Evolutionary conservation across 2,113 vertebrate genomes (phyloP), one percentile per base, ranked within the genome.

Genomic region (Phainopepla nitens): DNA sequence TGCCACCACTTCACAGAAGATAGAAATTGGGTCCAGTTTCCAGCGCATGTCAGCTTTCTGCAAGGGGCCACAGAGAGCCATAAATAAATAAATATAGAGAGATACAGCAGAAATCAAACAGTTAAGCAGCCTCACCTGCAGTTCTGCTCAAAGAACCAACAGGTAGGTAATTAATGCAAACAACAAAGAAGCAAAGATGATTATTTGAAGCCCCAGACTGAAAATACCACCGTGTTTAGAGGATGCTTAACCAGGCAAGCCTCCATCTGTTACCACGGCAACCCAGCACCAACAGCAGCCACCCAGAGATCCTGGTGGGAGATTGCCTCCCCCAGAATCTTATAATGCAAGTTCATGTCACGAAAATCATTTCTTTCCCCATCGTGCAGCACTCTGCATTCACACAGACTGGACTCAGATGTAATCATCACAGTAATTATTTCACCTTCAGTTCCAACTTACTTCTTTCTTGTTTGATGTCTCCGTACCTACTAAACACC

Each of bases 261-360:
- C 91, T 97, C 97, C 88, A 72, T 88, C 92, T 12, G 98, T 99
- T 98, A 90, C 99, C 98, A 96, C 96, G 95, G 98, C 97, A 99
- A 99, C 98, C 82, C 19, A 58, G 95, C 98, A 97, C 97, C 97
- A 98, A 85, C 95, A 15, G 60, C 92, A 97, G 95, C 94, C 42
- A 58, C 97, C 97, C 97, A 22, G 89, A 97, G 97, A 98, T 95
- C 95, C 85, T 95, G 91, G 82, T 79, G 78, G 64, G 68, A 96
- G 73, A 97, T 77, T 97, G 89, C 58, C 79, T 97, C 93, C 91
- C 53, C 70, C 86, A 64, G 69, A 79, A 65, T 96, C 95, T 92
- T 73, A 64, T 19, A 92, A 64, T 33, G 45, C 53, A 57, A 80
- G 35, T 76, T 94, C 89, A 90, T 96, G 85, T 64, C 90, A 96